Percentiles rank a stretch among this genome's conserved stretches.
These are phyloP conservation scores for Lithosia quadra DNA, from an alignment of 2,888 invertebrate genomes.

Conservation along the genomic window DNA sequence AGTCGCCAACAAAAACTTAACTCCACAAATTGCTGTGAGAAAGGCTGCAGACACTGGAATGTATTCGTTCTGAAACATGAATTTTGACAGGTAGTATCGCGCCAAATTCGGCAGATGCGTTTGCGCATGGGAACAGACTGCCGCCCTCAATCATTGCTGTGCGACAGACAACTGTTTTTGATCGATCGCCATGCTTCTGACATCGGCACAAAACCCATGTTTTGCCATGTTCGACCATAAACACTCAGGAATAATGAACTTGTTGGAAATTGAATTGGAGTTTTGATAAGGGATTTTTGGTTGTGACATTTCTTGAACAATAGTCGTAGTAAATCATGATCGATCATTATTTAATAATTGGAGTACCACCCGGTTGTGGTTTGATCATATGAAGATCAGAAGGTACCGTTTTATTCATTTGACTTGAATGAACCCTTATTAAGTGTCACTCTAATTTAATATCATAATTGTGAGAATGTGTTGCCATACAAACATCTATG, in stretches of 20 bases:
- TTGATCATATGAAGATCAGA: background rate
- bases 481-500: too few species aligned
- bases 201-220: conserved; percentile 48
- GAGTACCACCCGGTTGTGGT: conserved; percentile 7
- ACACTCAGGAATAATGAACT: conserved; percentile 39
- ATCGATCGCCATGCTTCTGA: conserved; percentile 63
- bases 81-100: conserved; percentile 55
- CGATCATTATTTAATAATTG: conserved; percentile 35
- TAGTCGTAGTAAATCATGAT: conserved; percentile 26
- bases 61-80: conserved; percentile 13
- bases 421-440: conserved; percentile 8
- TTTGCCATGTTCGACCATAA: conserved; percentile 38
- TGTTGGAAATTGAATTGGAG: conserved; percentile 31
- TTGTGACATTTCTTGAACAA: conserved; percentile 41
- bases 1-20: background rate
- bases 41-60: background rate
- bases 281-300: conserved; percentile 45
- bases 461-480: too few species aligned
- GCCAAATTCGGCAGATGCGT: conserved; percentile 64
- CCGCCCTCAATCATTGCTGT: conserved; percentile 61
- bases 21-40: background rate
- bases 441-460: conserved; percentile 4
- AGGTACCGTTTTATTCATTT: background rate
- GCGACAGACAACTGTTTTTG: conserved; percentile 60
- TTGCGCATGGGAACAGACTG: conserved; percentile 44